Conservation (phyloP, 2,797 vertebrate species). For the Heteromormyrus szaboi region DNA sequence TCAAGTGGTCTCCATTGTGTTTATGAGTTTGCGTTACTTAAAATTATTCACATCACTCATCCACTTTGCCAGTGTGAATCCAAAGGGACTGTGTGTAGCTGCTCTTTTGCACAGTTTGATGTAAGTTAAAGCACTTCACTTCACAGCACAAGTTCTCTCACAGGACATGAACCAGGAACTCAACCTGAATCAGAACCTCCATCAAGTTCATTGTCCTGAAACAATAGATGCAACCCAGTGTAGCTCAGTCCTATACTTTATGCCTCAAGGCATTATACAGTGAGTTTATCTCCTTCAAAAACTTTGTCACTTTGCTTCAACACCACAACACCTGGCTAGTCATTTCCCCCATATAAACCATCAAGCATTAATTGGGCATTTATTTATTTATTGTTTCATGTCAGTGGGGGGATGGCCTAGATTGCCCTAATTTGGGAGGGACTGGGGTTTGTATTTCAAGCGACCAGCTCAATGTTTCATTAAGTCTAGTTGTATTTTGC, state of each 20-base stretch:
- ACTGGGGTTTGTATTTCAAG: neutral
- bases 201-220: neutral
- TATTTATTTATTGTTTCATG: neutral
- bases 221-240: neutral
- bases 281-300: neutral
- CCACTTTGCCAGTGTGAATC: neutral
- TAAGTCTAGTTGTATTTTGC: neutral
- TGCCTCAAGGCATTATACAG: neutral
- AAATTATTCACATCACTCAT: constrained; percentile 7
- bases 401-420: neutral
- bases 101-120: neutral
- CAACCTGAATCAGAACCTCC: neutral
- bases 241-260: neutral
- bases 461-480: neutral
- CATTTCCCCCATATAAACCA: neutral
- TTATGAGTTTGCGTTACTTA: neutral
- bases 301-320: neutral
- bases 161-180: neutral
- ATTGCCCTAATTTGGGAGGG: neutral
- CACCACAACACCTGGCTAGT: neutral
- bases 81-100: neutral
- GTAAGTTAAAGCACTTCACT: neutral
- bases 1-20: neutral
- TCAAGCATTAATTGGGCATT: neutral
- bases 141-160: neutral